Percentiles rank a stretch among this genome's conserved stretches.
Evolutionary conservation across 2,888 invertebrate genomes (phyloP).

Genomic region (Diachrysia chrysitis): DNA sequence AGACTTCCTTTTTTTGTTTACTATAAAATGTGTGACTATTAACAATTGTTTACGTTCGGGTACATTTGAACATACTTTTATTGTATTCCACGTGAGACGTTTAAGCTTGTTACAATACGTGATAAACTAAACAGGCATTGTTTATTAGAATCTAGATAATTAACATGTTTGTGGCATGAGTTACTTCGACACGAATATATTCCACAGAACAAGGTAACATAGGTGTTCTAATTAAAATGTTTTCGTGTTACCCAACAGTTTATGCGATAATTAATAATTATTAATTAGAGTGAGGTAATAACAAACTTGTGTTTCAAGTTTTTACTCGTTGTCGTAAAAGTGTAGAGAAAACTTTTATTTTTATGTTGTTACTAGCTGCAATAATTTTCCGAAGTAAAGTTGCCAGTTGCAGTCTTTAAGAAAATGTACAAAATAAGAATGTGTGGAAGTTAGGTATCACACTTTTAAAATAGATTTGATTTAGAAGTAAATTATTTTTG

Average conservation of each 20-base stretch:
- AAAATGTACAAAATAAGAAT: too few species aligned
- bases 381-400: too few species aligned
- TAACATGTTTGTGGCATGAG: conserved; percentile 9
- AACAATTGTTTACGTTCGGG: conserved; percentile 1
- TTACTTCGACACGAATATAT: too few species aligned
- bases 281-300: not conserved
- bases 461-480: too few species aligned
- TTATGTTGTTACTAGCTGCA: too few species aligned
- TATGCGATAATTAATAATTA: not conserved
- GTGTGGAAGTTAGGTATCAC: too few species aligned
- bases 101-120: not conserved
- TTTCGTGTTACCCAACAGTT: conserved; percentile 2
- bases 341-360: too few species aligned
- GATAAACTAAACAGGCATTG: not conserved
- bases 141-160: not conserved
- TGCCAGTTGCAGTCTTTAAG: too few species aligned
- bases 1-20: not conserved
- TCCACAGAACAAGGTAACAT: not conserved
- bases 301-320: not conserved
- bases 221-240: not conserved
- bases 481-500: too few species aligned
- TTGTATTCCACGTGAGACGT: conserved; percentile 1
- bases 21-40: not conserved
- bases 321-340: not conserved
- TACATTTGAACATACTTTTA: not conserved